Conservation (phyloP, 2,113 vertebrate genomes). For the Myanophis thanlyinensis region DNA sequence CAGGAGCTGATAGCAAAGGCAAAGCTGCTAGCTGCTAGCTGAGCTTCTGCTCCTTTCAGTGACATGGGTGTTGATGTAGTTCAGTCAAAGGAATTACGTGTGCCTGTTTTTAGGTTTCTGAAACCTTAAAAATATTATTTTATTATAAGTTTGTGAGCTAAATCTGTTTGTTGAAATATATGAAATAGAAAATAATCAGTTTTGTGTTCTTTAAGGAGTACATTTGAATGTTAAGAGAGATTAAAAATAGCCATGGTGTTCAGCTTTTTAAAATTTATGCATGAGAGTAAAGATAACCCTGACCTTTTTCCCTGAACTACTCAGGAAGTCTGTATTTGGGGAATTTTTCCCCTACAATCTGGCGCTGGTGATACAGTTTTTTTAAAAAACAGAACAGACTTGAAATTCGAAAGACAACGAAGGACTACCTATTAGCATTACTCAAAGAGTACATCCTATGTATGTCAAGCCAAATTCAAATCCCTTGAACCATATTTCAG, state of each 20-base stretch:
- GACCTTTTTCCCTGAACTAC: conserved; percentile 37
- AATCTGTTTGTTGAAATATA: neutral
- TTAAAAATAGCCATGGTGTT: rapidly evolving
- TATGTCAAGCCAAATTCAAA: neutral
- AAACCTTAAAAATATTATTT: rapidly evolving
- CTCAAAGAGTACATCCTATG: neutral
- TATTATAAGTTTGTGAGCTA: rapidly evolving
- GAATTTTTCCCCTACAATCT: conserved; percentile 40
- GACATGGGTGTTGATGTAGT: neutral
- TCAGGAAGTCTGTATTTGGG: conserved; percentile 28
- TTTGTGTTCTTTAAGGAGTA: neutral
- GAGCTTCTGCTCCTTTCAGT: neutral
- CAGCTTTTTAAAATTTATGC: neutral
- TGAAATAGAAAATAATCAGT: neutral
- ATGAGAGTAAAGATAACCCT: neutral
- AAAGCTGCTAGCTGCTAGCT: conserved; percentile 33
- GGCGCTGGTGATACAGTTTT: neutral
- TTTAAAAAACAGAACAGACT: conserved; percentile 24
- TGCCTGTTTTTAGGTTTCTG: neutral
- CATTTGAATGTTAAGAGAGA: rapidly evolving
- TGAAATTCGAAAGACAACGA: neutral
- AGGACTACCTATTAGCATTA: neutral
- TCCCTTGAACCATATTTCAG: neutral
- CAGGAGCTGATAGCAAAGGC: conserved; percentile 49
- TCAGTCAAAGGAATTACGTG: neutral